These are phyloP conservation scores for Muscidifurax raptorellus DNA, from an alignment of 1,140 invertebrate genomes.

Conservation along the genomic window DNA sequence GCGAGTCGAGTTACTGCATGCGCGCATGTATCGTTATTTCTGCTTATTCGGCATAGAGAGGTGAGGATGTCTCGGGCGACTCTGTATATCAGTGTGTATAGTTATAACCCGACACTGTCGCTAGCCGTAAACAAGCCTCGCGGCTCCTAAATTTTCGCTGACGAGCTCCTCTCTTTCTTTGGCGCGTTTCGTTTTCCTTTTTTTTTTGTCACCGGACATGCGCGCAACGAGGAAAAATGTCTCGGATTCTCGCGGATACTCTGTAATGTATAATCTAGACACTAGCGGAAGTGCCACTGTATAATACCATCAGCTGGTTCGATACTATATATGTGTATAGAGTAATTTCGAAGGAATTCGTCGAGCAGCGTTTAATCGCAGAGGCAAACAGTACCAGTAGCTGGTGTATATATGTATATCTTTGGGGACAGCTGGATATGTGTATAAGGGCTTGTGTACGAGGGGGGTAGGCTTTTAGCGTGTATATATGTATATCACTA, in stretches of 20 bases:
- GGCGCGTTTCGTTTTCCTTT: not conserved
- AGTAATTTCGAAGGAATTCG: not conserved
- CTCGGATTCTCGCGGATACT: too few relatives aligned
- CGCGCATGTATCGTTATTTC: slow-evolving; percentile 54
- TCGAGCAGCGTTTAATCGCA: not conserved
- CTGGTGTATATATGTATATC: not conserved
- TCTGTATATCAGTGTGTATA: not conserved
- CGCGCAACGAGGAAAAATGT: not conserved
- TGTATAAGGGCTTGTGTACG: not conserved
- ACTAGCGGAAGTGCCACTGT: too few relatives aligned
- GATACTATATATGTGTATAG: too few relatives aligned
- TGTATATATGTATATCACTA: not conserved
- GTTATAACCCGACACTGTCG: slow-evolving; percentile 57
- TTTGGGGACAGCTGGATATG: not conserved
- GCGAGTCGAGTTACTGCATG: not conserved
- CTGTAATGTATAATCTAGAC: too few relatives aligned
- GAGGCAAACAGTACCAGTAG: not conserved
- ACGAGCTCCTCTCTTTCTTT: slow-evolving; percentile 8
- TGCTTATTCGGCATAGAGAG: slow-evolving; percentile 62
- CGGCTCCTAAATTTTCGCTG: slow-evolving; percentile 42
- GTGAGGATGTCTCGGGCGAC: not conserved
- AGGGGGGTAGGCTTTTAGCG: too few relatives aligned
- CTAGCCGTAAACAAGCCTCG: slow-evolving; percentile 35
- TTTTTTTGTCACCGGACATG: not conserved
- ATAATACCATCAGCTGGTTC: too few relatives aligned